Base-by-base conservation (phyloP, 1,140 invertebrate genomes). In the Ptiloglossa arizonensis region DNA sequence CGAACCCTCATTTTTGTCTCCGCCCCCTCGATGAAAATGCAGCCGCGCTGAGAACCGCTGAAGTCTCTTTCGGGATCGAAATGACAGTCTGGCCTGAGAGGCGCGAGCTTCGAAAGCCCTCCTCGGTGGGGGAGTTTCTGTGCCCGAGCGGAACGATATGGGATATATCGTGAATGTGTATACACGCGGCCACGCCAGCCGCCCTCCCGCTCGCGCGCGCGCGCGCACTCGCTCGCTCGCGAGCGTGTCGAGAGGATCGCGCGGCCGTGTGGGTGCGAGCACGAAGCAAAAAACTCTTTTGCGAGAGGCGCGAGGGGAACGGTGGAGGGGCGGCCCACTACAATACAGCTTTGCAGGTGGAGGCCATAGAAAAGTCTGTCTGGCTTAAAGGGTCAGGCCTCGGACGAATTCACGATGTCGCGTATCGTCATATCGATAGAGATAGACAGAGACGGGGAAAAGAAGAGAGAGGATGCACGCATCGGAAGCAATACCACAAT, bases 381-480 rank as follows among this genome's bases (percentile, higher is more conserved):
- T 91, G 89, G 88, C 89, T 91, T 90, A 90, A 90, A 91, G 90
- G 87, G 89, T 90, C 85, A 87, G 83, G 77, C 80, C 86, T 86
- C 77, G 83, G 74, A 89, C 74, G 78, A 72, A 84, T 81, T 67
- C 78, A 56, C 85, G 85, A 54, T 70, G 32, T 67, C 56, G 68
- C 44, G 54, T 70, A 70, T 77, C 44, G 73, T 69, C 64, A n/a
- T 59, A 48, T 69, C 64, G 73, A 48, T 54, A 50, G 17, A 19
- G 27, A 57, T 22, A 6, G 32, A 56, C 29, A 8, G 46, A 24
- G 24, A 50, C 27, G 29, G n/a, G 8, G 13, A 5, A n/a, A 17
- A 22, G 46, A 41, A 19, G 56, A 46, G 41, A 52, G 29, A 15
- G 9, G 9, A 9, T 29, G 48, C 56, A 54, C 46, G 48, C 52